These are phyloP conservation scores for Tychaedon coryphoeus DNA, from an alignment of 2,113 vertebrate species.

Conservation along the genomic window DNA sequence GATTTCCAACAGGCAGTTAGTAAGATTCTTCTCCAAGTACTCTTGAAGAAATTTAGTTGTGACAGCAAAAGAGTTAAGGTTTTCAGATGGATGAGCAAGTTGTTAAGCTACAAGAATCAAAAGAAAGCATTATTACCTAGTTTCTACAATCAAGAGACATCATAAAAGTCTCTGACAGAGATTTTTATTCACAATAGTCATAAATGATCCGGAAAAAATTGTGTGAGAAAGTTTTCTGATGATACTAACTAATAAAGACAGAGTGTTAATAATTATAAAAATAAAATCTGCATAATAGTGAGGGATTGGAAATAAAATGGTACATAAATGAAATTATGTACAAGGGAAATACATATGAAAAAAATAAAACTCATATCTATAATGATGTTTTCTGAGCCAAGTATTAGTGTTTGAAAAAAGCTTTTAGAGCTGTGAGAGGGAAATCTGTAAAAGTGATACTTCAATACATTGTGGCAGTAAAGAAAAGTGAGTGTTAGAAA, in stretches of 20 bases:
- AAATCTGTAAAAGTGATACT: neutral
- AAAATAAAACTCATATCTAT: neutral
- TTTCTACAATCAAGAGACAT: neutral
- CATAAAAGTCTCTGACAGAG: neutral
- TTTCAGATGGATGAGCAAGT: neutral
- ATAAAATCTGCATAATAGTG: neutral
- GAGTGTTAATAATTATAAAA: neutral
- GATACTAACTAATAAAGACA: neutral
- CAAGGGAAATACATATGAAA: neutral
- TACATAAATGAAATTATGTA: neutral
- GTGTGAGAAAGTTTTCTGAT: neutral
- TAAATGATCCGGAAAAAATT: neutral
- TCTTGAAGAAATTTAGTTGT: neutral
- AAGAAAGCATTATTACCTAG: neutral
- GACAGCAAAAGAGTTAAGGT: neutral
- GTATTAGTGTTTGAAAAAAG: neutral
- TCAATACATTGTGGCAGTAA: neutral
- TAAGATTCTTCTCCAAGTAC: neutral
- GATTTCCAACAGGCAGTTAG: neutral
- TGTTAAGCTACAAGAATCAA: neutral
- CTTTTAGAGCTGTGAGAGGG: neutral
- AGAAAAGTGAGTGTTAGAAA: neutral
- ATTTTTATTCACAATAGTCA: neutral
- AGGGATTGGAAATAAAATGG: neutral
- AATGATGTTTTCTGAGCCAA: neutral